Evolutionary conservation across 1,140 invertebrate species (phyloP).

Genomic region (Neomicropteryx cornuta): DNA sequence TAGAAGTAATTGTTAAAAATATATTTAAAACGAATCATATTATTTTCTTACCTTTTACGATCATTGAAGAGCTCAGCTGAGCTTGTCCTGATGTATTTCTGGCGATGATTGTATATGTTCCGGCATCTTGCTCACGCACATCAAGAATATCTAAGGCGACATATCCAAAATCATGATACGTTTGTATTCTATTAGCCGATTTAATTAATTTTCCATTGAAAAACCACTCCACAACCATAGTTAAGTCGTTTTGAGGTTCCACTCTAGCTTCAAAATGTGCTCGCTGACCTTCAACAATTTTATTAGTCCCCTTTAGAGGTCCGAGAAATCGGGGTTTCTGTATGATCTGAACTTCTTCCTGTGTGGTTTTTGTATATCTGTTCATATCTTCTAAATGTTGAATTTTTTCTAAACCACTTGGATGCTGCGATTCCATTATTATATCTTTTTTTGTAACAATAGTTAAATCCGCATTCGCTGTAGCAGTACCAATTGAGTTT

Average conservation of each 20-base stretch:
- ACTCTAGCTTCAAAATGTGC: slow-evolving; percentile 94
- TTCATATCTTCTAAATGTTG: slow-evolving; percentile 78
- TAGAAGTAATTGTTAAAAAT: slow-evolving; percentile 7
- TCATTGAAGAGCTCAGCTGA: slow-evolving; percentile 67
- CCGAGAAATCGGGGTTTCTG: slow-evolving; percentile 77
- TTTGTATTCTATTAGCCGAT: slow-evolving; percentile 78
- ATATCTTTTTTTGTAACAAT: slow-evolving; percentile 80
- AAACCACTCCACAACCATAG: slow-evolving; percentile 83
- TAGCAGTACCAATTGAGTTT: slow-evolving; percentile 79
- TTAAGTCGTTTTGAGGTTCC: slow-evolving; percentile 84
- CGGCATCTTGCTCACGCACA: slow-evolving; percentile 75
- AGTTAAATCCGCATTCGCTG: slow-evolving; percentile 77
- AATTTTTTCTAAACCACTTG: slow-evolving; percentile 78
- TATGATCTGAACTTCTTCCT: slow-evolving; percentile 64
- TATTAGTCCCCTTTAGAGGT: slow-evolving; percentile 79
- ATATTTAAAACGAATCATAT: slow-evolving; percentile 3
- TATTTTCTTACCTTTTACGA: slow-evolving; percentile 69
- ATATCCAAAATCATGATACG: slow-evolving; percentile 91
- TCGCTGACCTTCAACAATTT: slow-evolving; percentile 90
- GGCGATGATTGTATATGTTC: slow-evolving; percentile 81
- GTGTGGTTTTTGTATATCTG: slow-evolving; percentile 47
- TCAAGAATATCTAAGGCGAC: slow-evolving; percentile 88
- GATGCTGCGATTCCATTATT: slow-evolving; percentile 77
- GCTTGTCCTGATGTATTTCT: slow-evolving; percentile 79
- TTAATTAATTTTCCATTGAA: slow-evolving; percentile 79